Evolutionary conservation across 2,113 vertebrate species (phyloP).

Genomic region (Syngnathus floridae): DNA sequence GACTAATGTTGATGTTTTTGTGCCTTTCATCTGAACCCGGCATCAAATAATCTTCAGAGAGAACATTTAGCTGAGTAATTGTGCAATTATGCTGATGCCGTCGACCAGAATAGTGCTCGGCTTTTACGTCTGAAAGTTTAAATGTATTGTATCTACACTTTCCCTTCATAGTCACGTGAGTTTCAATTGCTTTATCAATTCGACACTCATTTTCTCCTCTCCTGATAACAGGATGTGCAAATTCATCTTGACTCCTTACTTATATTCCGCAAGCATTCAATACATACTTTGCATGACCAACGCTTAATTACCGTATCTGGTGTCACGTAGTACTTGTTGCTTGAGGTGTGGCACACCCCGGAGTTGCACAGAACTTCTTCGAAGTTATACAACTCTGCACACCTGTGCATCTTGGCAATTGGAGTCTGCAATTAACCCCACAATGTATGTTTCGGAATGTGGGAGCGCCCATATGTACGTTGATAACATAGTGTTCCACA

Average conservation of each 20-base stretch:
- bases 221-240: not conserved
- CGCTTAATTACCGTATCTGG: not conserved
- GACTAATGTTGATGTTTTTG: slow-evolving; percentile 60
- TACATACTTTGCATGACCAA: not conserved
- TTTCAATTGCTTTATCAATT: not conserved
- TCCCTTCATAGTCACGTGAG: slow-evolving; percentile 10
- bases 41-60: slow-evolving; percentile 54
- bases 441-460: not conserved
- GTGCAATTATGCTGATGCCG: slow-evolving; percentile 50
- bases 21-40: slow-evolving; percentile 57
- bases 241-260: not conserved
- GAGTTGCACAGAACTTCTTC: not conserved
- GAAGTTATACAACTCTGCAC: no score
- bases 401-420: not conserved
- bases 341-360: not conserved
- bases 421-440: not conserved
- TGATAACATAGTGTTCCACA: no score
- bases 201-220: not conserved
- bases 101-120: slow-evolving; percentile 41
- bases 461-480: no score
- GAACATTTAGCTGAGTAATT: slow-evolving; percentile 50
- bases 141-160: not conserved
- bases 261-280: not conserved
- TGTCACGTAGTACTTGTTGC: not conserved
- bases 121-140: slow-evolving; percentile 2